Conservation (phyloP, 2,797 vertebrate genomes). For the Macrochelys suwanniensis region DNA sequence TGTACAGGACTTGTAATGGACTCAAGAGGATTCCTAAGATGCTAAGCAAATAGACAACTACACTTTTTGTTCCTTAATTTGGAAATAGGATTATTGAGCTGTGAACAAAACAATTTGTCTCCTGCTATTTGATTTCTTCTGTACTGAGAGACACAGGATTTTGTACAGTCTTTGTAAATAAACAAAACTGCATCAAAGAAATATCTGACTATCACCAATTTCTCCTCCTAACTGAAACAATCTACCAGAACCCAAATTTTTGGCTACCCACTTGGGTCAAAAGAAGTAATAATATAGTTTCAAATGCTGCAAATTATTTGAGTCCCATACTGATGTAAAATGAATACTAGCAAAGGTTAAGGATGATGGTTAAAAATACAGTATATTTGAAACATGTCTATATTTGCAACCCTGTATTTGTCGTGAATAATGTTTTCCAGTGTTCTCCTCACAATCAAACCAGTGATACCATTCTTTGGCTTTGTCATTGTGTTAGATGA, state of each 20-base stretch:
- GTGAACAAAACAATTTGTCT: not conserved
- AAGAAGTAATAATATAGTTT: not conserved
- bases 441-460: not conserved
- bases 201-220: not conserved
- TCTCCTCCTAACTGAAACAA: not conserved
- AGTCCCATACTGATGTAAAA: slow-evolving; percentile 4
- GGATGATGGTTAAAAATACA: not conserved
- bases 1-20: not conserved
- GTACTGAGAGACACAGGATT: not conserved
- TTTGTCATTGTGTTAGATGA: fast-evolving
- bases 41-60: not conserved
- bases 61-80: not conserved
- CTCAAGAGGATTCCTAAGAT: not conserved
- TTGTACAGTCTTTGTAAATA: not conserved
- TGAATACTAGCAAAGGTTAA: not conserved
- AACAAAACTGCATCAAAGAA: not conserved
- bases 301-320: not conserved
- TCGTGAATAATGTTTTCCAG: not conserved
- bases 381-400: fast-evolving
- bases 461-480: fast-evolving
- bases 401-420: not conserved
- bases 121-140: not conserved
- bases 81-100: not conserved
- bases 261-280: not conserved
- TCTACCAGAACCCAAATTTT: not conserved